Base-by-base conservation (phyloP, 2,888 invertebrate species). In the Caenorhabditis becei region DNA sequence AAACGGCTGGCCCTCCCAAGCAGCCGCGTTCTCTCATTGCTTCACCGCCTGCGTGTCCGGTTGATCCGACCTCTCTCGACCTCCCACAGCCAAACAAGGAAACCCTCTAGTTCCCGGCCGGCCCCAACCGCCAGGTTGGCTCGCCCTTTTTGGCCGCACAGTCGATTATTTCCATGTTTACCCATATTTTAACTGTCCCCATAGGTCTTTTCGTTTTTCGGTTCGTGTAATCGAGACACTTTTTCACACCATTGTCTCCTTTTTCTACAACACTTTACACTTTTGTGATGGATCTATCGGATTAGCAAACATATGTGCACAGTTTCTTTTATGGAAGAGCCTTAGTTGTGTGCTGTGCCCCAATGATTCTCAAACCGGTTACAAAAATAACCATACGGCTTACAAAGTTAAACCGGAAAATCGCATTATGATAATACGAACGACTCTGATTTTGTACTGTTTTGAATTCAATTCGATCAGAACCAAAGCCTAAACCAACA, bases 131-230 rank as follows among this genome's bases (percentile, higher is more conserved):
- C 47, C 71, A 72, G 74, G 66, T 75, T 66, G 75, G 75, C 66
- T 66, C 66, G 41, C 61, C 66, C 59, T 75, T 75, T 61, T 61
- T 61, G 61, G 11, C 44, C 61, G 65, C 77, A 63, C 56, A 58
- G 77, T 69, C 77, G 69, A 77, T 69, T 77, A 67, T 77, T 69
- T 77, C 63, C 77, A 67, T 77, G 69, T 77, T 69, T 77, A 51
- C 63, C 63, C 41, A 67, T 77, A 67, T 69, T 69, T 69, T 69
- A 67, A 69, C 67, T 49, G 24, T 28, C 20, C 35, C 54, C 41
- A 16, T 14, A 26, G n/a, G 35, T 58, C 59, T 24, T 54, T 35
- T 66, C 44, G 23, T 54, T 49, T 37, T n/a, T 66, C 54, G 67
- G 28, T 61, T 72, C 58, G 72, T 72, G 72, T 63, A 72, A 63